Evolutionary conservation across 2,888 invertebrate species (phyloP).

Genomic region (Malachius bipustulatus): DNA sequence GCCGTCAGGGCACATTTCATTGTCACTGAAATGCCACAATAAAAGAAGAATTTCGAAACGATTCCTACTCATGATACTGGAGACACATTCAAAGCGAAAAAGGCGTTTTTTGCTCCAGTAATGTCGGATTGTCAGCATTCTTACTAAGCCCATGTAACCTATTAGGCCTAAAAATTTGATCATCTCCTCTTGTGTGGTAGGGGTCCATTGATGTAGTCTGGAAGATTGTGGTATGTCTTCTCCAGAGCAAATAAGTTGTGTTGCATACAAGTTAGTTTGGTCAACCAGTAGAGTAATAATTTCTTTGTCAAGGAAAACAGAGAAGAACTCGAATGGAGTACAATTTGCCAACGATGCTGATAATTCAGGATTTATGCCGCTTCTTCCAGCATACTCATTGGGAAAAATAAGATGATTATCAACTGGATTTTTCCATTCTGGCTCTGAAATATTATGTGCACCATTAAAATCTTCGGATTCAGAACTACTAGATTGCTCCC

Average conservation of each 20-base stretch:
- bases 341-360: constrained; percentile 11
- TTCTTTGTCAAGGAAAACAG: constrained; percentile 10
- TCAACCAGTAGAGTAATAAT: constrained; percentile 8
- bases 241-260: too few relatives aligned
- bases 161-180: constrained; percentile 18
- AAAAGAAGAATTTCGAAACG: constrained; percentile 14
- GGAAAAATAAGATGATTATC: constrained; percentile 15
- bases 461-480: too few relatives aligned
- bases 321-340: constrained; percentile 8
- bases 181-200: too few relatives aligned
- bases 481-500: too few relatives aligned
- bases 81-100: constrained; percentile 12
- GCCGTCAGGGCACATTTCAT: constrained; percentile 12
- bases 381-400: constrained; percentile 15
- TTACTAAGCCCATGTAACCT: constrained; percentile 18
- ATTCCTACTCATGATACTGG: constrained; percentile 15
- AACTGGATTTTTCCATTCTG: constrained; percentile 13
- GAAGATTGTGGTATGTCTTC: too few relatives aligned
- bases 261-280: constrained; percentile 4
- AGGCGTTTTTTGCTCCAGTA: constrained; percentile 17
- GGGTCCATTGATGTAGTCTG: constrained; percentile 6
- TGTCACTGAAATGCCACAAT: constrained; percentile 15
- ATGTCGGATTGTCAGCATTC: constrained; percentile 13
- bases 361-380: constrained; percentile 13
- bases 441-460: constrained; percentile 12